Evolutionary conservation across 37 sponge, comb jelly and placozoan species (phyloP), one percentile per base, ranked within the genome.

Genomic region (Hexactinellida sp.): DNA sequence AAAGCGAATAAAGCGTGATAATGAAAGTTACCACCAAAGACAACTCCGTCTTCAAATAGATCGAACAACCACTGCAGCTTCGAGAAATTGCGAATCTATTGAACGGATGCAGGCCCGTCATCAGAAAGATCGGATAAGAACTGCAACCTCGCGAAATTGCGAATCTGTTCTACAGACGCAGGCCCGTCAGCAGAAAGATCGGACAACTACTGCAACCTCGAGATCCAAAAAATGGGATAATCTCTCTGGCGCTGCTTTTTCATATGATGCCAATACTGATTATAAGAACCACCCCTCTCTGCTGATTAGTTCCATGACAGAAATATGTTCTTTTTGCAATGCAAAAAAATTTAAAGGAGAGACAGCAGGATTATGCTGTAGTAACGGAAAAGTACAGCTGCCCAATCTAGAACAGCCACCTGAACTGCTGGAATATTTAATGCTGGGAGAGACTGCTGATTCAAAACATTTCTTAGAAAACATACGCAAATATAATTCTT

Each of bases 341-440:
- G 82, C 87, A 82, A n/a, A 76, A 1, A 82, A 36, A 9, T 86
- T 86, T 82, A 1, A 21, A 23, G 83, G 83, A 37, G 87, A 86
- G 9, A 13, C 87, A 55, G 28, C 39, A 82, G 38, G 51, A n/a
- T 37, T 86, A 0, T 86, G 87, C 83, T 86, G 87, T 82, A 0
- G 36, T 1, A 86, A 38, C 37, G 87, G 87, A 37, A 36, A 86
- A 36, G 82, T 86, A 37, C 38, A 82, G 1, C 47, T 86, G 39
- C 82, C 54, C 1, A 24, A 36, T 0, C 76, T 86, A 16, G 82
- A 37, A 36, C 25, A 85, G 0, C 87, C 87, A 5, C 82, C 82
- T 39, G 82, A 71, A 0, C 76, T 38, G 1, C 83, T 86, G 51
- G 35, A 82, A 37, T 76, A 37, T 16, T 38, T 86, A 36, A 37